These are phyloP conservation scores for Holacanthus passer DNA, from an alignment of 2,113 vertebrate genomes.

Conservation along the genomic window DNA sequence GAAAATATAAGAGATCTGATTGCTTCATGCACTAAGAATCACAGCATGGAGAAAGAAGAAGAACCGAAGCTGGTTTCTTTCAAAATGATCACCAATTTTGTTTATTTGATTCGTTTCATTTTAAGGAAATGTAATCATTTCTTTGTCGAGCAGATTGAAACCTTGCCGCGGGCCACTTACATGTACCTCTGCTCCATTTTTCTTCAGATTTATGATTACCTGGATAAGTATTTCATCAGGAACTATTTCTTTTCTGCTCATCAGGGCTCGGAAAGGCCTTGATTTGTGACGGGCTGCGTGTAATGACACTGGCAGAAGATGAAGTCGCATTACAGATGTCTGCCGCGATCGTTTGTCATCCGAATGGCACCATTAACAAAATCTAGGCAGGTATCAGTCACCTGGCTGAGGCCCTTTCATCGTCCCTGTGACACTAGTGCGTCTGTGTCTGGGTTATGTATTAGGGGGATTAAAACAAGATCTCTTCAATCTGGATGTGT, in stretches of 20 bases:
- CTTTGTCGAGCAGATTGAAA: conserved; percentile 30
- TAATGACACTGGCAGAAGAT: conserved; percentile 75
- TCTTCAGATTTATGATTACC: conserved; percentile 66
- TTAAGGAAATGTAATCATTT: not conserved
- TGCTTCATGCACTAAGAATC: not conserved
- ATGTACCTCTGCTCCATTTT: conserved; percentile 39
- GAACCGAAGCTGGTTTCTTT: not conserved
- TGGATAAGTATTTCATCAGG: conserved; percentile 73
- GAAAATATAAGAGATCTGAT: too few species aligned
- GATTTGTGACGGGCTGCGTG: conserved; percentile 73
- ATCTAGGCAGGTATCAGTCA: conserved; percentile 80
- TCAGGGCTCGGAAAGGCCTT: conserved; percentile 60
- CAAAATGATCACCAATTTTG: conserved; percentile 3
- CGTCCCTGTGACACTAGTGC: conserved; percentile 50
- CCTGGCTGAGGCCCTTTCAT: conserved; percentile 60
- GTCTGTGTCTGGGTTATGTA: conserved; percentile 60
- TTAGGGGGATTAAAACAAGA: conserved; percentile 39
- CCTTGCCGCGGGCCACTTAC: conserved; percentile 6
- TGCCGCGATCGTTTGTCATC: conserved; percentile 60
- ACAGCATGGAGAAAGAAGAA: not conserved
- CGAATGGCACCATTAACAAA: conserved; percentile 75
- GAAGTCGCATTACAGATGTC: conserved; percentile 72
- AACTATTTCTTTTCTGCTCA: conserved; percentile 57
- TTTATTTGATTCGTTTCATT: conserved; percentile 27
- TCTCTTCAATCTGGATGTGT: not conserved